Base-by-base conservation (phyloP, 2,888 invertebrate genomes). In the Drosophila histrio region DNA sequence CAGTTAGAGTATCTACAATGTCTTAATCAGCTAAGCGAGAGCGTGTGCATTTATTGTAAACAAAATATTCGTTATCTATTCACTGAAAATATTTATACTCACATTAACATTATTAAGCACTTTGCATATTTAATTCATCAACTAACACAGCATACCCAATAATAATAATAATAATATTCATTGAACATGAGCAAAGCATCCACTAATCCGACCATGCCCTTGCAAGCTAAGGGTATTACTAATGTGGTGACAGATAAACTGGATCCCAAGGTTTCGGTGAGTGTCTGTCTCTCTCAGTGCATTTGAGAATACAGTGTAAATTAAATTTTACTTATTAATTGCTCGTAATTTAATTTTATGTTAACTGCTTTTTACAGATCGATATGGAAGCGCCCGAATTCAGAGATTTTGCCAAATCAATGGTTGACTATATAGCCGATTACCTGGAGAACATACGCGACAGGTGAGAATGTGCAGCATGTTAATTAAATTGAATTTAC, bases 361-460 rank as follows among this genome's bases (percentile, higher is more conserved):
- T 28, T 11, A 26, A 44, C 46, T 36, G 13, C 41, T 19, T 28
- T 43, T 64, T 63, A 38, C 71, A 91, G 92, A 91, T 92, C 86
- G 92, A 92, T 68, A 97, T 97, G 97, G 96, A 97, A 91, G 94
- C 96, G 38, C 94, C 94, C 78, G 95, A 95, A 83, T 97, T 97
- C 91, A 96, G 95, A 91, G 95, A 96, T 83, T 97, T 97, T 90
- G 97, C 97, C 68, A 97, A 96, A 91, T 96, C 97, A 89, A 98
- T 98, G 97, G 95, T 97, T 34, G 97, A 98, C 89, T 99, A 97
- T 91, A 97, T 99, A 65, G 96, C 96, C 7, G 95, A 97, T 89
- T 99, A 99, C 92, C 93, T 98, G 92, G 97, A 98, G 91, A 97
- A 97, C 87, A 97, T 99, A 83, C 94, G 98, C 90, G 98, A 97